These are phyloP conservation scores for Pygoscelis adeliae DNA, from an alignment of 2,113 vertebrate species.

Conservation along the genomic window DNA sequence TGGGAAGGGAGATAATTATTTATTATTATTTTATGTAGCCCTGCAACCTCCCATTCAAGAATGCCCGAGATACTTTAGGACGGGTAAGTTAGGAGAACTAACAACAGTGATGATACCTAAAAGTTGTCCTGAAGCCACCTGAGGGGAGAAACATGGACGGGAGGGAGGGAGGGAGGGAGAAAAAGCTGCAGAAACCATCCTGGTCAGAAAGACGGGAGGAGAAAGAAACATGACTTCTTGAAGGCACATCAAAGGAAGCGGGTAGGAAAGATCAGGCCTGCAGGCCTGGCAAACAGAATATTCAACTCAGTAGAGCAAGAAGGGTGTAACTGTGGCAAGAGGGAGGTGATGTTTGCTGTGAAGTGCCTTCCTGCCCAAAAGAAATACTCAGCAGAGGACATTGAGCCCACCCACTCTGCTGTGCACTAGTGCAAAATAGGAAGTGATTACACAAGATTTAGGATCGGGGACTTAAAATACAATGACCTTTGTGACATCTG, in stretches of 20 bases:
- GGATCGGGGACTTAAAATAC: neutral
- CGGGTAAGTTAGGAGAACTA: neutral
- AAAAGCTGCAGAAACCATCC: neutral
- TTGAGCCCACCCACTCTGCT: neutral
- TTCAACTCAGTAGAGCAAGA: neutral
- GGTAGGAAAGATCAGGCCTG: neutral
- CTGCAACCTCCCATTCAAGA: neutral
- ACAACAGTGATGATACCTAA: neutral
- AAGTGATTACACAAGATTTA: neutral
- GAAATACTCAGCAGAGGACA: neutral
- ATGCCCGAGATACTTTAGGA: neutral
- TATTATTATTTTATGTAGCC: neutral
- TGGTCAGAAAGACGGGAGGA: neutral
- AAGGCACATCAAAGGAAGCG: neutral
- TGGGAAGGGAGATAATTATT: neutral
- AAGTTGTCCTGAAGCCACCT: neutral
- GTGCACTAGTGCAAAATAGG: neutral
- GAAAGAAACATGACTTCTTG: neutral
- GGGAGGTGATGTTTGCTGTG: neutral
- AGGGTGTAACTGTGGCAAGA: neutral
- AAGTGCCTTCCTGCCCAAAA: neutral
- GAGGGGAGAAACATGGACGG: neutral
- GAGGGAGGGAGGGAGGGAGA: neutral
- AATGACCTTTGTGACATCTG: neutral
- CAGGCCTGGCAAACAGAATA: neutral